A percentile compares a stretch with the other conserved stretches of the same genome.
These are phyloP conservation scores for Caenorhabditis macrosperma DNA, from an alignment of 2,888 invertebrate genomes.

Conservation along the genomic window DNA sequence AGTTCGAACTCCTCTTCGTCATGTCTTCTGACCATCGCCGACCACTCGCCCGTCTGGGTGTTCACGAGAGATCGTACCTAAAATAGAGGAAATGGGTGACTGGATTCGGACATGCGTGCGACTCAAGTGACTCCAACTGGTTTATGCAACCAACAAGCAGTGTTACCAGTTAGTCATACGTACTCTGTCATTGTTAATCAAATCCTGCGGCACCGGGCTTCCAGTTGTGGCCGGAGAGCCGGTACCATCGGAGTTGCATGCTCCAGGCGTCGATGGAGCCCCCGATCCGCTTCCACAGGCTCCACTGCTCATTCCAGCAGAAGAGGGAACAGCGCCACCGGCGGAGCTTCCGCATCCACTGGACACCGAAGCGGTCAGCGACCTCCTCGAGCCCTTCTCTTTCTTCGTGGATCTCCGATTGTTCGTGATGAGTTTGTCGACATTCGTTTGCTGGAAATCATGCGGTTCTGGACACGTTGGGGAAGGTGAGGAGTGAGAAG, in stretches of 20 bases:
- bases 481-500: not conserved
- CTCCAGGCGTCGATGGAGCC: slow-evolving; percentile 35
- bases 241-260: slow-evolving; percentile 51
- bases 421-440: slow-evolving; percentile 78
- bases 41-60: slow-evolving; percentile 96
- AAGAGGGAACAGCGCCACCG: slow-evolving; percentile 40
- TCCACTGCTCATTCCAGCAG: slow-evolving; percentile 33
- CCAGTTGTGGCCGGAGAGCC: slow-evolving; percentile 48
- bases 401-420: slow-evolving; percentile 75
- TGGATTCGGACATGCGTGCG: too few species aligned
- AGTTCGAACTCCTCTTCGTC: slow-evolving; percentile 87
- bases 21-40: slow-evolving; percentile 88
- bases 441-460: slow-evolving; percentile 74
- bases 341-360: slow-evolving; percentile 44
- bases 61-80: slow-evolving; percentile 85
- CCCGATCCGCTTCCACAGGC: slow-evolving; percentile 11
- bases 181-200: slow-evolving; percentile 57
- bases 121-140: too few species aligned
- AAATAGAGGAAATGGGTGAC: slow-evolving; percentile 38
- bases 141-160: too few species aligned
- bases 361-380: slow-evolving; percentile 55
- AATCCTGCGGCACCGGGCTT: slow-evolving; percentile 49
- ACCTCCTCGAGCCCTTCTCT: slow-evolving; percentile 67
- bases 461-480: not conserved
- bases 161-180: not conserved